Evolutionary conservation across 1,140 invertebrate genomes (phyloP).

Genomic region (Aphaenogaster rudis): DNA sequence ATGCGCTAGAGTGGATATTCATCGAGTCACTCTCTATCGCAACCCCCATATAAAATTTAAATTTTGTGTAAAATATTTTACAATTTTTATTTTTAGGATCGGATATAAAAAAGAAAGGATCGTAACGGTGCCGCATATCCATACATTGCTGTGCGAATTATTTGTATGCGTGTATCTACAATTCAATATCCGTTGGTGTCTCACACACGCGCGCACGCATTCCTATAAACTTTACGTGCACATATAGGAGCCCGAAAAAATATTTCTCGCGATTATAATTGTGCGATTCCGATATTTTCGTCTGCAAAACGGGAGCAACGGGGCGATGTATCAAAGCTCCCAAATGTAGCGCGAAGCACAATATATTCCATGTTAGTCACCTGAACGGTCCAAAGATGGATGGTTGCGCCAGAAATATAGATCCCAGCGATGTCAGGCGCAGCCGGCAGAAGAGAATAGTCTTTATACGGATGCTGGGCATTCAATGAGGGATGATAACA

Average conservation of each 20-base stretch:
- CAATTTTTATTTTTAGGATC: constrained; percentile 53
- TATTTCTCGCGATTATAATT: constrained; percentile 31
- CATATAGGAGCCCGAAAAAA: not conserved
- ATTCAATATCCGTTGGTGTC: constrained; percentile 38
- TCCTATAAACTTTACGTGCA: not conserved
- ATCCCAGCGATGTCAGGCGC: constrained; percentile 50
- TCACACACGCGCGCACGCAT: not conserved
- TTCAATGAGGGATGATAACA: constrained; percentile 69
- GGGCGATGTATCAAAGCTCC: constrained; percentile 5
- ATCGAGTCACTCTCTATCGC: constrained; percentile 32
- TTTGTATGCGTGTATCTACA: constrained; percentile 52
- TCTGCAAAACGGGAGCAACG: not conserved
- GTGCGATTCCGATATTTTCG: not conserved
- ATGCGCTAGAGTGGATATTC: constrained; percentile 40
- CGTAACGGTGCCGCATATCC: constrained; percentile 20
- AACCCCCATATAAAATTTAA: constrained; percentile 49
- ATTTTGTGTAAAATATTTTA: constrained; percentile 57
- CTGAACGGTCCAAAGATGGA: constrained; percentile 67
- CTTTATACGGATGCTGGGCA: constrained; percentile 66
- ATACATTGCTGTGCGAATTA: constrained; percentile 44
- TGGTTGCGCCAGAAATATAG: constrained; percentile 42
- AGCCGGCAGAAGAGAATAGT: constrained; percentile 66
- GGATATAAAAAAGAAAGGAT: constrained; percentile 27
- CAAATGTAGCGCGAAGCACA: constrained; percentile 46
- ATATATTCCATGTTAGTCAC: constrained; percentile 59